Evolutionary conservation across 2,113 vertebrate species (phyloP).

Genomic region (Shinisaurus crocodilurus): DNA sequence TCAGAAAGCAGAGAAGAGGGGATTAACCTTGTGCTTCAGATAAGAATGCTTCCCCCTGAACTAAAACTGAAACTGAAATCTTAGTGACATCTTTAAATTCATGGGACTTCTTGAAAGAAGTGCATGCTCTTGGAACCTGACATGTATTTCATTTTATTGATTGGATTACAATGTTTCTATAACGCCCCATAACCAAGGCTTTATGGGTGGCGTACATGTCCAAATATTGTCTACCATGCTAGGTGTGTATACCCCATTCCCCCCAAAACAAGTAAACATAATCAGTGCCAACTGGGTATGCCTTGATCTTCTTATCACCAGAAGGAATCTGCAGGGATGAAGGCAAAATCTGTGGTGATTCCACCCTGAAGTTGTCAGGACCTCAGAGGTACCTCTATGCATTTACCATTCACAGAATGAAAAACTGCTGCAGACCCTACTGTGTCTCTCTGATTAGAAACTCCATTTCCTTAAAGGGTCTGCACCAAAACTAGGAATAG

Average conservation of each 20-base stretch:
- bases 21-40: rapidly evolving
- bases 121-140: background rate
- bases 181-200: too few relatives aligned
- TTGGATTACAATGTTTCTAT: background rate
- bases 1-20: background rate
- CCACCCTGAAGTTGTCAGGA: background rate
- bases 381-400: background rate
- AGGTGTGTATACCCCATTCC: background rate
- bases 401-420: background rate
- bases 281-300: background rate
- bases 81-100: background rate
- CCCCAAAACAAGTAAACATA: background rate
- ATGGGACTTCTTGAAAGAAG: background rate
- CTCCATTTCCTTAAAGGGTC: background rate
- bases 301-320: background rate
- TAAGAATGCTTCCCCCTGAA: background rate
- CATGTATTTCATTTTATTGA: background rate
- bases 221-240: background rate
- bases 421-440: background rate
- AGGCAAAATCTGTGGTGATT: background rate
- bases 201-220: background rate
- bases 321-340: background rate
- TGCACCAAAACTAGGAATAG: background rate
- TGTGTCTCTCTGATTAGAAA: background rate
- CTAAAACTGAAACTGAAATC: background rate